phyloP scores from a whole-genome alignment of 2,888 invertebrate species.

The Pyrrhosoma nymphula region DNA sequence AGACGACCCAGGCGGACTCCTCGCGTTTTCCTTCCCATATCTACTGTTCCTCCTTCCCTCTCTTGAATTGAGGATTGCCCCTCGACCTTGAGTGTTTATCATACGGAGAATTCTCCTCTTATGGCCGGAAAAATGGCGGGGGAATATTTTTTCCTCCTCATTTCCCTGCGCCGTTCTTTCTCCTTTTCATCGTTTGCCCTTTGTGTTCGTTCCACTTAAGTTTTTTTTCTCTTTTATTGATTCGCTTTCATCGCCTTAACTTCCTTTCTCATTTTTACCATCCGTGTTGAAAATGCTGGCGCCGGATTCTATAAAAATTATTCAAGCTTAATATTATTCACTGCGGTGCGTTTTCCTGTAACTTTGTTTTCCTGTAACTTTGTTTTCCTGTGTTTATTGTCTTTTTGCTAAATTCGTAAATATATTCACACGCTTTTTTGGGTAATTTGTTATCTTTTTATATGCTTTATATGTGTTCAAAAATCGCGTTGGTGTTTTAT shows the following conservation, averaged over 20 bases:
- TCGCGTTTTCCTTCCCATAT: background rate
- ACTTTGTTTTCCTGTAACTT: no score
- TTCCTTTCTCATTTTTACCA: background rate
- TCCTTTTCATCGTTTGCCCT: background rate
- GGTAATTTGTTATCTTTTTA: no score
- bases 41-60: background rate
- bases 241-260: background rate
- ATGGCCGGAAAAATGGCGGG: background rate
- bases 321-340: background rate
- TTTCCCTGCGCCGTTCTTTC: background rate
- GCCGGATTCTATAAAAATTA: background rate
- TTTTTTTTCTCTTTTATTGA: background rate
- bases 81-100: slow-evolving; percentile 34
- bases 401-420: no score
- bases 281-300: background rate
- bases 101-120: background rate
- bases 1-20: background rate
- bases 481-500: background rate
- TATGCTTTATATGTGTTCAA: background rate
- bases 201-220: background rate
- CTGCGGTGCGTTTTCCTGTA: no score
- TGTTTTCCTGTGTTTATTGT: no score
- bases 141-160: background rate
- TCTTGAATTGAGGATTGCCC: slow-evolving; percentile 36
- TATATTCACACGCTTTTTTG: no score